These are phyloP conservation scores for Pyrgus malvae DNA, from an alignment of 2,888 invertebrate species.

Conservation along the genomic window DNA sequence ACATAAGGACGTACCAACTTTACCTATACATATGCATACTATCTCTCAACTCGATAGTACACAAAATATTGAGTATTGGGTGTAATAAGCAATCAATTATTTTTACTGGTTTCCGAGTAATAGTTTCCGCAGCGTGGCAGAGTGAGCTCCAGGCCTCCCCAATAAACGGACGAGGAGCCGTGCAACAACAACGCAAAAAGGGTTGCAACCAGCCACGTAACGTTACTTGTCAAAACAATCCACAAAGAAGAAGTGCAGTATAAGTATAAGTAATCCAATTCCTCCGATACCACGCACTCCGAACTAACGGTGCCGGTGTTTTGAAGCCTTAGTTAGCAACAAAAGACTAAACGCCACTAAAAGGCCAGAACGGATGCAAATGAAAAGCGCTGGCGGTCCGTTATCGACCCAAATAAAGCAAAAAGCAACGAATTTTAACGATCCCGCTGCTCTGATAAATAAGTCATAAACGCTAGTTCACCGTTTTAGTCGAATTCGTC, in stretches of 20 bases:
- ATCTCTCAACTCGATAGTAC: not conserved
- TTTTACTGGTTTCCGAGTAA: constrained; percentile 1
- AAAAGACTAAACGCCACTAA: constrained; percentile 3
- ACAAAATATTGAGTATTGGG: not conserved
- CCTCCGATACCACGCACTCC: not conserved
- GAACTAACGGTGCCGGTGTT: not conserved
- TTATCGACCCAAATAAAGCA: constrained; percentile 42
- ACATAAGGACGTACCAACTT: not conserved
- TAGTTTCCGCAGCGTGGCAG: not conserved
- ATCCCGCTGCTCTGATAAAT: constrained; percentile 31
- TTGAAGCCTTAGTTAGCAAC: constrained; percentile 7
- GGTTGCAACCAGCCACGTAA: too few species aligned
- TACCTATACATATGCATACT: not conserved
- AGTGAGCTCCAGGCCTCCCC: not conserved
- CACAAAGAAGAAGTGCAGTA: too few species aligned
- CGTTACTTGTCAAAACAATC: too few species aligned
- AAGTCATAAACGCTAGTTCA: constrained; percentile 10
- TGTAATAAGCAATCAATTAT: not conserved
- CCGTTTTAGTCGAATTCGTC: not conserved
- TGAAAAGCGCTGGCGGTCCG: constrained; percentile 32
- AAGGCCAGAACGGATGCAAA: constrained; percentile 14
- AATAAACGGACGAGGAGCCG: too few species aligned
- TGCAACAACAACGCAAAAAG: too few species aligned
- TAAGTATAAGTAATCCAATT: not conserved
- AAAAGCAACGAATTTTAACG: constrained; percentile 37